Base-by-base conservation (phyloP, 1,140 invertebrate species). In the Pteromalus puparum region DNA sequence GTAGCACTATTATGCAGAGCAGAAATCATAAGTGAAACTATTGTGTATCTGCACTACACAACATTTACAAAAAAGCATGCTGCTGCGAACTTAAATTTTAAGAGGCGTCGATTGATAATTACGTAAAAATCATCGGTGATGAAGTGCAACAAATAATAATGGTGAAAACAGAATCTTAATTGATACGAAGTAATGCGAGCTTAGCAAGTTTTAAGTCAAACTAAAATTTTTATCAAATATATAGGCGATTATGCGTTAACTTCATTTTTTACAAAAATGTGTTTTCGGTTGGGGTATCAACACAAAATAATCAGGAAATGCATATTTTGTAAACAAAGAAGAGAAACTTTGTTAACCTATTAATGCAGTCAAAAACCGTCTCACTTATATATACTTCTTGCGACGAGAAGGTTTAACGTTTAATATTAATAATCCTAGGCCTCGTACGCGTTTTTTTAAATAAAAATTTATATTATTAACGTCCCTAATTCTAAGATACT, bases 401-500 rank as follows among this genome's bases (percentile, higher is more conserved):
- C 53, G 72, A 18, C 75, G 76, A 88, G 79, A 85, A 86, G 85
- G 85, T 86, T 87, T 89, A 87, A 88, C 38, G 70, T 74, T 87
- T 88, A 87, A 83, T 84, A 86, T 79, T 79, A 34, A 61, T 86
- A 85, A 87, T 87, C 81, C 78, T 89, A 90, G 82, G 82, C 77
- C 85, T 85, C 80, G 65, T 88, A 88, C 82, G 89, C 84, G 61
- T 89, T 88, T 88, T 87, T 88, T 88, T 87, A 87, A 87, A 89
- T 87, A 89, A 89, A 89, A 83, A 88, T 87, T 89, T 89, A 90
- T 89, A 91, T 87, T 87, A 89, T 89, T 89, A 89, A 90, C 88
- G 82, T 82, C 86, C 86, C 82, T 83, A 68, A 87, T 86, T 85
- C 86, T 88, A 88, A 86, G 85, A 83, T 86, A 87, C 81, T 80